Conservation (phyloP, 1,140 invertebrate species). For the Neodiprion fabricii region DNA sequence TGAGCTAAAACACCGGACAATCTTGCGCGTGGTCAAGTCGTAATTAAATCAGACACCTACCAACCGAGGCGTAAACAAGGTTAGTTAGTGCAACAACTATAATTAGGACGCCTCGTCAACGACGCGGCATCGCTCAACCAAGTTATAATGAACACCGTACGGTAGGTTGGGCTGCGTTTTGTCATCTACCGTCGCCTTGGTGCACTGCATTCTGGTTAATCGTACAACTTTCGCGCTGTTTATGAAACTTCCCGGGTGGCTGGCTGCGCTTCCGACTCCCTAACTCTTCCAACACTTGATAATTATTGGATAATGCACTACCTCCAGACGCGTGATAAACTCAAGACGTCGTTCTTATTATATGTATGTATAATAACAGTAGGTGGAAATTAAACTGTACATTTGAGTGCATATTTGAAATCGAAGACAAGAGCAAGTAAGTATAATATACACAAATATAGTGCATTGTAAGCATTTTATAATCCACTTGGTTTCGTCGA, state of each 20-base stretch:
- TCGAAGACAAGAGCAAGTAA: no score
- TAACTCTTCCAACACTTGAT: no score
- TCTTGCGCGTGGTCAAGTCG: slow-evolving; percentile 28
- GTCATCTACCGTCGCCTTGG: slow-evolving; percentile 26
- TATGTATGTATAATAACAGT: no score
- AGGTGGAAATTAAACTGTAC: no score
- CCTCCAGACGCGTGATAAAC: no score
- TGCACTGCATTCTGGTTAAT: slow-evolving; percentile 39
- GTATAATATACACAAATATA: no score
- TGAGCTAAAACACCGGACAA: background rate
- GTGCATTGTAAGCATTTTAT: no score
- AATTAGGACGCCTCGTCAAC: slow-evolving; percentile 53
- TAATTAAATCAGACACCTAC: slow-evolving; percentile 39
- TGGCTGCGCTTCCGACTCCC: no score
- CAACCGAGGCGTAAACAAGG: slow-evolving; percentile 45
- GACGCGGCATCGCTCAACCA: slow-evolving; percentile 44
- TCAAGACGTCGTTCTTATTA: no score
- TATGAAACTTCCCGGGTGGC: background rate
- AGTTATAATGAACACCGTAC: slow-evolving; percentile 49
- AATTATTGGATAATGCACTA: no score
- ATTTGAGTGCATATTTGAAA: no score
- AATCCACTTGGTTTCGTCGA: background rate
- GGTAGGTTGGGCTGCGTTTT: slow-evolving; percentile 17
- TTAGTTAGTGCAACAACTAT: slow-evolving; percentile 56
- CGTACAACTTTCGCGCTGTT: slow-evolving; percentile 40